A percentile compares a stretch with the other conserved stretches of the same genome.
These are phyloP conservation scores for Ypsolopha scabrella DNA, from an alignment of 2,888 invertebrate genomes.

Conservation along the genomic window DNA sequence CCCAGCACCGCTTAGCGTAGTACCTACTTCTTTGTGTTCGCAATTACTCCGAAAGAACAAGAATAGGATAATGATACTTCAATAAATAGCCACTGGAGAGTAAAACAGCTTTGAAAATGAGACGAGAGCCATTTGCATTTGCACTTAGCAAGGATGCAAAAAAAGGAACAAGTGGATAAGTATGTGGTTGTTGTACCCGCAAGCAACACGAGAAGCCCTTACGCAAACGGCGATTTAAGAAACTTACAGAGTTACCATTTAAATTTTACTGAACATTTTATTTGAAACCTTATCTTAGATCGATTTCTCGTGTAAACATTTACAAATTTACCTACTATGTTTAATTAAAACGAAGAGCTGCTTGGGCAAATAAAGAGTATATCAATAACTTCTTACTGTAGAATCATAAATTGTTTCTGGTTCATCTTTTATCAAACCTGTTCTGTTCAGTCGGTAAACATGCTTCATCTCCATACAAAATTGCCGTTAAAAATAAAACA, in stretches of 20 bases:
- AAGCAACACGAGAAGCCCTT: not conserved
- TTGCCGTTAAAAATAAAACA: not conserved
- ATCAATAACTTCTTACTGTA: too few species aligned
- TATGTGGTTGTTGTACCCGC: slow-evolving; percentile 27
- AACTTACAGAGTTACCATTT: not conserved
- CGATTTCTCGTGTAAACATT: too few species aligned
- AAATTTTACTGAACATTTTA: too few species aligned
- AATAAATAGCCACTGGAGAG: slow-evolving; percentile 36
- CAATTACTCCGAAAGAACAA: not conserved
- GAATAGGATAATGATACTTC: slow-evolving; percentile 14
- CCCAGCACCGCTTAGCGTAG: too few species aligned
- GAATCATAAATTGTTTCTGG: too few species aligned
- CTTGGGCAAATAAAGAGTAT: too few species aligned
- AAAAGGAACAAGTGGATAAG: slow-evolving; percentile 16
- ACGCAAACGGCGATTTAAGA: not conserved
- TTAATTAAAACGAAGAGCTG: too few species aligned
- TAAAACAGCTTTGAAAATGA: slow-evolving; percentile 57
- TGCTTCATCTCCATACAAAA: not conserved
- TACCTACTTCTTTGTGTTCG: too few species aligned
- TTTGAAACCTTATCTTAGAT: too few species aligned
- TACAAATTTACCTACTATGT: too few species aligned
- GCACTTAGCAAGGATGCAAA: slow-evolving; percentile 51
- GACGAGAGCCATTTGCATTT: slow-evolving; percentile 54
- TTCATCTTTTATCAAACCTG: too few species aligned
- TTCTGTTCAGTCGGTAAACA: not conserved